Conservation (phyloP, 2,888 invertebrate species). For the Epiblema foenella region DNA sequence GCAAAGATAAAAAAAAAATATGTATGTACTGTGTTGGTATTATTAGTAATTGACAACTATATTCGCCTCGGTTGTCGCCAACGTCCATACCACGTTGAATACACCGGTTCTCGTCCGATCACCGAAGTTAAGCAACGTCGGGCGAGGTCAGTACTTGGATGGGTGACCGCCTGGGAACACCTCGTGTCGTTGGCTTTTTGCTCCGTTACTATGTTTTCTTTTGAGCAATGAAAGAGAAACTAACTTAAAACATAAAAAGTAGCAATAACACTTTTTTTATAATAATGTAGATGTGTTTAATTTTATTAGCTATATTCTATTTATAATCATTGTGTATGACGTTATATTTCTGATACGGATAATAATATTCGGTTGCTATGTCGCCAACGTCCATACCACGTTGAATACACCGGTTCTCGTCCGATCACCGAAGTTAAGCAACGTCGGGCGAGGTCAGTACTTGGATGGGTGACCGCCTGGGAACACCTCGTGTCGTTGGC, state of each 20-base stretch:
- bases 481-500: slow-evolving; percentile 52
- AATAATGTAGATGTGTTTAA: too few relatives aligned
- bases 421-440: slow-evolving; percentile 73
- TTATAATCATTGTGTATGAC: too few relatives aligned
- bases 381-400: slow-evolving; percentile 38
- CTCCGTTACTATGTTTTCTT: not conserved
- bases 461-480: slow-evolving; percentile 55
- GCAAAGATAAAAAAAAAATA: too few relatives aligned
- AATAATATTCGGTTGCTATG: not conserved
- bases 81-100: slow-evolving; percentile 31
- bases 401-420: slow-evolving; percentile 77
- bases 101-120: slow-evolving; percentile 64
- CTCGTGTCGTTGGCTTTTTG: slow-evolving; percentile 64
- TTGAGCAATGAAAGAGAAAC: too few relatives aligned
- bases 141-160: slow-evolving; percentile 50
- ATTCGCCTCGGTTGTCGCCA: slow-evolving; percentile 6
- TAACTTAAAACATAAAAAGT: too few relatives aligned
- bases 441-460: slow-evolving; percentile 54
- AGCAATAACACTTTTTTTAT: too few relatives aligned
- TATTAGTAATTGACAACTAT: too few relatives aligned
- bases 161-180: slow-evolving; percentile 63
- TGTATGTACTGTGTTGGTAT: too few relatives aligned
- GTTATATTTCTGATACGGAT: not conserved
- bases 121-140: slow-evolving; percentile 48
- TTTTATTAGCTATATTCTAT: too few relatives aligned